Conservation (phyloP, 1,140 invertebrate species). For the Probaryconus sp. region DNA sequence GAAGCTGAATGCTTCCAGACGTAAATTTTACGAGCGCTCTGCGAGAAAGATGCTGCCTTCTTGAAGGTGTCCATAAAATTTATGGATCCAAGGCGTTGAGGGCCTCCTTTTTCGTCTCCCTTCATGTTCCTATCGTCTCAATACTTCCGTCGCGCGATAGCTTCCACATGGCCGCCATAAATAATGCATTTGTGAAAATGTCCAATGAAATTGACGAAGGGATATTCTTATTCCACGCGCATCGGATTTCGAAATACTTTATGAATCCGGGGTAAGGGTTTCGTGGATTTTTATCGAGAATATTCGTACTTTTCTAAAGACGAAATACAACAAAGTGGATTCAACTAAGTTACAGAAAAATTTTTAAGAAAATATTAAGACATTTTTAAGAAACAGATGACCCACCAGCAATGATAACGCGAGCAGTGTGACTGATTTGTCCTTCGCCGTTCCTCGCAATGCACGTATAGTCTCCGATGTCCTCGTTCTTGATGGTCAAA, state of each 20-base stretch:
- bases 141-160: slow-evolving; percentile 33
- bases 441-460: slow-evolving; percentile 96
- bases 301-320: no score
- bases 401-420: slow-evolving; percentile 96
- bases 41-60: slow-evolving; percentile 54
- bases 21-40: slow-evolving; percentile 68
- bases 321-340: no score
- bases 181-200: slow-evolving; percentile 48
- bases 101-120: slow-evolving; percentile 26
- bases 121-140: slow-evolving; percentile 28
- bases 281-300: no score
- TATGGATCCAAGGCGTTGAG: slow-evolving; percentile 63
- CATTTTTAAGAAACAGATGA: slow-evolving; percentile 2
- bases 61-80: slow-evolving; percentile 66
- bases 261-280: no score
- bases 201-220: slow-evolving; percentile 35
- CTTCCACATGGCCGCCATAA: slow-evolving; percentile 45
- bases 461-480: slow-evolving; percentile 97
- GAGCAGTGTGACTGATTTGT: slow-evolving; percentile 94
- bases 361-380: background rate
- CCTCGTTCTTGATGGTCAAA: slow-evolving; percentile 91
- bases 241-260: slow-evolving; percentile 40
- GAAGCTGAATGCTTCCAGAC: slow-evolving; percentile 63
- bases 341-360: background rate
- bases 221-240: slow-evolving; percentile 39